Conservation (phyloP, 1,140 invertebrate species). For the Papilio polyxenes region DNA sequence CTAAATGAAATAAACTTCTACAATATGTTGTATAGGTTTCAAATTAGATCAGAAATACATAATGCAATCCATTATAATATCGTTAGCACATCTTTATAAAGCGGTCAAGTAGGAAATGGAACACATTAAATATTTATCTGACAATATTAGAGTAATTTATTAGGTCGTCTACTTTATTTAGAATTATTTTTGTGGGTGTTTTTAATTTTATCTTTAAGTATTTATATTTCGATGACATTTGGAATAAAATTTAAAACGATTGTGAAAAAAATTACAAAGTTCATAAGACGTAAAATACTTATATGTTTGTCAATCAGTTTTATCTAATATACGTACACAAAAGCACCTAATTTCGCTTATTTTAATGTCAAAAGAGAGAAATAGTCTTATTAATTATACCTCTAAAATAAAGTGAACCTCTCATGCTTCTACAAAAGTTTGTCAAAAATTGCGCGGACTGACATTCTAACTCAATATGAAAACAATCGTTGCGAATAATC, state of each 20-base stretch:
- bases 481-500: neutral
- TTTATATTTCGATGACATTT: neutral
- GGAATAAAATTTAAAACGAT: neutral
- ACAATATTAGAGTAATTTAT: conserved; percentile 9
- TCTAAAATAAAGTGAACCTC: no score
- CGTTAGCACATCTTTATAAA: conserved; percentile 13
- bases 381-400: no score
- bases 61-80: conserved; percentile 6
- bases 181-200: conserved; percentile 12
- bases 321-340: no score
- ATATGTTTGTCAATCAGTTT: no score
- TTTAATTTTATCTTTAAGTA: neutral
- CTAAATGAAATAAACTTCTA: neutral
- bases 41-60: conserved; percentile 10
- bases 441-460: no score
- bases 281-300: no score
- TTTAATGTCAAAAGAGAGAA: no score
- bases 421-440: no score
- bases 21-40: neutral
- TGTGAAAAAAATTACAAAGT: neutral
- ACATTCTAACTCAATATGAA: no score
- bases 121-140: neutral
- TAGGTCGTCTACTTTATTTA: conserved; percentile 9
- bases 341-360: no score
- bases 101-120: conserved; percentile 4